Evolutionary conservation across 2,888 invertebrate genomes (phyloP), one percentile per base, ranked within the genome.

Genomic region (Papilio gigon): DNA sequence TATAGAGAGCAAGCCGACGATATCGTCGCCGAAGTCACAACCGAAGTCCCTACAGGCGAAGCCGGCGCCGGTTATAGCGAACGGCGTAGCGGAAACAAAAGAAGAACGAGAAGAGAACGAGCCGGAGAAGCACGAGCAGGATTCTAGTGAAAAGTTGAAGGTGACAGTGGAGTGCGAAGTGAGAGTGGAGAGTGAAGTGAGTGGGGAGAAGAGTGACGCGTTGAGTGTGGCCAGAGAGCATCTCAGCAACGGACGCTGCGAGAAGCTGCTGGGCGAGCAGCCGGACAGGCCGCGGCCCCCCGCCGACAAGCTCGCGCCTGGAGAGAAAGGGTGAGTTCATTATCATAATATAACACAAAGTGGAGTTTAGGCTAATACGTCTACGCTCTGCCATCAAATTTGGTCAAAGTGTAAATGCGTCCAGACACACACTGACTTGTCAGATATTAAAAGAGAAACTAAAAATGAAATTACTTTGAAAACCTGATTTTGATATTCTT

Each of bases 171-270:
- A 82, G 69, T 78, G 80, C 77, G 81, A 82, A 81, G 80, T 82
- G 78, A 77, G 81, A 78, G 77, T 77, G 66, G 84, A 82, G 71
- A 83, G 84, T 84, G 85, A 83, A 82, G 86, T 85, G 83, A 82
- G 75, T 78, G 86, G 86, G 86, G 90, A 84, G 78, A 86, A 78
- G 77, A 87, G 88, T 85, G 89, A 88, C 74, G 86, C 85, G 72
- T 88, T 85, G 74, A 89, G 85, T 88, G 86, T 88, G 63, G 91
- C 84, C 53, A 82, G 89, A 72, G 90, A 91, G 82, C 85, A 91
- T 71, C 73, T 92, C 75, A 88, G 77, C 75, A 96, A 96, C 94
- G 96, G 96, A 63, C 92, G 95, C 75, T 95, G 95, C 79, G 96
- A 96, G 87, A 93, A 95, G 80, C 92, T 96, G 83, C 93, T 96